Evolutionary conservation across 2,888 invertebrate genomes (phyloP), one percentile per base, ranked within the genome.

Genomic region (Dryobotodes eremita): DNA sequence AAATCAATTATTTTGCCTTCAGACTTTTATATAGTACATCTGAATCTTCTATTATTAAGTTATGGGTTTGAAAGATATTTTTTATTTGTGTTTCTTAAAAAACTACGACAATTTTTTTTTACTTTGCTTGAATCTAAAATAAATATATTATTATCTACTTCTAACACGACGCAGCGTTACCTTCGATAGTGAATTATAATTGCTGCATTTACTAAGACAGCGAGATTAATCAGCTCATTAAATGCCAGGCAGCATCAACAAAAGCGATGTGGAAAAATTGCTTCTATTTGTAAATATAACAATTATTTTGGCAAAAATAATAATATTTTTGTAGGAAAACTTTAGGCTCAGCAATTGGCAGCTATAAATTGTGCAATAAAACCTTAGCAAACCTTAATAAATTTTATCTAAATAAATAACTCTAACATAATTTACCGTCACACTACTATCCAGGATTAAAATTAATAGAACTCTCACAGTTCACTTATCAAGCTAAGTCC

Each of bases 401-500:
- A 26, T 17, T 17, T 65, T 23, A 65, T 0, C 17, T 17, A 36
- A 61, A 55, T 55, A 57, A 48, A 59, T 66, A 62, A 2, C 10
- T 17, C 31, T 15, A 17, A 36, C 13, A 69, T 36, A 59, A 61
- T 77, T 72, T 15, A n/a, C 53, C 6, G 20, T 2, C 13, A 36
- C 71, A 57, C n/a, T 17, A 4, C 46, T 66, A 70, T 78, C 72
- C 48, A 23, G 46, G 15, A 85, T 71, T 77, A 61, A 83, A 80
- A 75, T 80, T 64, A 78, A 68, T 71, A 78, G 77, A 57, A 69
- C 42, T 69, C 23, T 55, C 59, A 50, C 68, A 53, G 75, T 72
- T 76, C 77, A 86, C 83, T 82, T 83, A 84, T 82, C 81, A 85
- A 73, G 79, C 68, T 75, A 77, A 88, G 68, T 80, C 86, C 85